phyloP scores from a whole-genome alignment of 2,888 invertebrate genomes.

The Smittia aterrima region DNA sequence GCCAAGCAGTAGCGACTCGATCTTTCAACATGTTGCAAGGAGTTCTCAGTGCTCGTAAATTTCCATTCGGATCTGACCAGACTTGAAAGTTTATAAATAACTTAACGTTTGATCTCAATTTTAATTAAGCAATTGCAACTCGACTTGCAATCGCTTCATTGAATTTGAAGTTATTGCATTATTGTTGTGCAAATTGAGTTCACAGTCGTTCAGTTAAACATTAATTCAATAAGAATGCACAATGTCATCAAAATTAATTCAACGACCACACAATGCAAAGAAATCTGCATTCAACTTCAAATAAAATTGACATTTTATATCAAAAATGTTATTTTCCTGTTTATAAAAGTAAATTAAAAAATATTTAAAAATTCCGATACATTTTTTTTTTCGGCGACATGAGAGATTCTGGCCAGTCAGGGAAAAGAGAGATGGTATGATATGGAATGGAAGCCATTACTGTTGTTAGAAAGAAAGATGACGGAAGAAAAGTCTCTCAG shows the following conservation, averaged over 20 bases:
- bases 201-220: not conserved
- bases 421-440: conserved; percentile 8
- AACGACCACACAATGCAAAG: not conserved
- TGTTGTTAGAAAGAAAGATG: conserved; percentile 9
- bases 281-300: no score
- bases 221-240: not conserved
- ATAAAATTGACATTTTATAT: no score
- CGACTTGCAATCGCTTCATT: not conserved
- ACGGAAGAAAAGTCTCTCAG: conserved; percentile 14
- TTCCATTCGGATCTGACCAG: not conserved
- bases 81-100: no score
- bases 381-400: not conserved
- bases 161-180: not conserved
- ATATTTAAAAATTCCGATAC: not conserved
- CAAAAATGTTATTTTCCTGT: no score
- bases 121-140: not conserved
- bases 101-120: not conserved
- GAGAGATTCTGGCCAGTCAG: not conserved
- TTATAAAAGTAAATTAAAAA: no score
- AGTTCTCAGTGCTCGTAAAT: not conserved
- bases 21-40: not conserved
- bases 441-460: conserved; percentile 9
- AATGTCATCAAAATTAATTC: not conserved
- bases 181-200: not conserved
- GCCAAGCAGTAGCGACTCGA: not conserved